Evolutionary conservation across 2,797 vertebrate genomes (phyloP).

Genomic region (Chanos chanos): DNA sequence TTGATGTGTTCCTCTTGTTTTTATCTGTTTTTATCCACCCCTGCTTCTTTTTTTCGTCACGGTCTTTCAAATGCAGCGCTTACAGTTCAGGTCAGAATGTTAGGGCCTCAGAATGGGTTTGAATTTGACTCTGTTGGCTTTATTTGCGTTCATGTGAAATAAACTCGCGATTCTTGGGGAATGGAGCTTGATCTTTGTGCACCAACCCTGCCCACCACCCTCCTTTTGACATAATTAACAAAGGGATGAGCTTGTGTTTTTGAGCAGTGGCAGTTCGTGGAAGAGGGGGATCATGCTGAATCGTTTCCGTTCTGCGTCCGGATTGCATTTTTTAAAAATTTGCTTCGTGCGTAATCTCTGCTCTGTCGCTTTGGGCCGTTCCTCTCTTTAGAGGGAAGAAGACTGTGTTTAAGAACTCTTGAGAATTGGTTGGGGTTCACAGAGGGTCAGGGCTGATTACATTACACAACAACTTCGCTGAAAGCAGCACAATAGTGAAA

Average conservation of each 20-base stretch:
- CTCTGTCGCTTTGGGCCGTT: too few relatives aligned
- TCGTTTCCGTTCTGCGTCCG: too few relatives aligned
- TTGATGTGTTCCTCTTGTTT: background rate
- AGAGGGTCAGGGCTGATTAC: constrained; percentile 61
- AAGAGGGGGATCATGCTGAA: too few relatives aligned
- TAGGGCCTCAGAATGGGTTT: background rate
- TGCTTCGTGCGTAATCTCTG: too few relatives aligned
- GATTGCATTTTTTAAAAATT: too few relatives aligned
- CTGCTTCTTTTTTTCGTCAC: background rate
- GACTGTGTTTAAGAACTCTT: constrained; percentile 44
- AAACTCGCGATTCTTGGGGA: background rate
- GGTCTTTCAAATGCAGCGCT: too few relatives aligned
- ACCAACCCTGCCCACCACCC: too few relatives aligned
- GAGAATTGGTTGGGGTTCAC: constrained; percentile 43
- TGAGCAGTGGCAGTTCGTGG: too few relatives aligned
- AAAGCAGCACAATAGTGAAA: constrained; percentile 26
- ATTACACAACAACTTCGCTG: constrained; percentile 54
- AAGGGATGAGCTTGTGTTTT: too few relatives aligned
- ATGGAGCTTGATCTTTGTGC: background rate
- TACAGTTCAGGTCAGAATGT: too few relatives aligned
- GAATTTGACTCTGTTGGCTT: background rate
- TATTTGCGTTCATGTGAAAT: background rate
- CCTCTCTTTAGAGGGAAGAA: constrained; percentile 38
- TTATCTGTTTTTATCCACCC: background rate
- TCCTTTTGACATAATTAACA: too few relatives aligned